Base-by-base conservation (phyloP, 2,797 vertebrate genomes). In the Pogoniulus pusillus region DNA sequence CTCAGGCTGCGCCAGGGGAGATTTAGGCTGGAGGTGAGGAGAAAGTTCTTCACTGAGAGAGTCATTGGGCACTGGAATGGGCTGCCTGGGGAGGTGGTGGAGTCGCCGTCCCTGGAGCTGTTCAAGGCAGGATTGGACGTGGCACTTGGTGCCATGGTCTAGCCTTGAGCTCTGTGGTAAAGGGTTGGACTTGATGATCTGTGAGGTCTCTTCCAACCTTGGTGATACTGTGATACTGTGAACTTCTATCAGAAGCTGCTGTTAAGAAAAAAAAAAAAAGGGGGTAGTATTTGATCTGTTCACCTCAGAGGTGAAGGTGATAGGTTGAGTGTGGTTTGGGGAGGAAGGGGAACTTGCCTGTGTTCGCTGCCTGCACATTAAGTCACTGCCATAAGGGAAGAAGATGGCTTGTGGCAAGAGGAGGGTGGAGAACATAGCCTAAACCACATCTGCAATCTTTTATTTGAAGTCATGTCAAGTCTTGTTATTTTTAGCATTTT, bases 371-470 rank as follows among this genome's bases (percentile, higher is more conserved):
- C 82, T 79, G 41, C 26, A 10, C 70, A 63, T 70, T 81, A 73
- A 66, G 39, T 17, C 55, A 18, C 34, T 71, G 13, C 53, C 37
- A 54, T 45, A 82, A 85, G 54, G 74, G 83, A 91, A 91, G 62
- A 57, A 32, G 9, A 12, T 74, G 74, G 53, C 54, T 41, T 82
- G 75, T 4, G 8, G 63, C 17, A 24, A 72, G 78, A 89, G 47
- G 35, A 88, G 68, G n/a, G 53, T 30, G 34, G 39, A n/a, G 77
- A 95, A 83, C 20, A 4, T 71, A 92, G 58, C 58, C 65, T 75
- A 77, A 94, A 85, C 73, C 69, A 77, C 91, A 83, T 80, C 73
- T 85, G 54, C 72, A 55, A 2, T 58, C 23, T 45, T 92, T 89
- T 45, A 68, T 94, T 88, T 79, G 37, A 85, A 84, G 24, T 87